Conservation (phyloP, 2,797 vertebrate species). For the Spinus pinus region DNA sequence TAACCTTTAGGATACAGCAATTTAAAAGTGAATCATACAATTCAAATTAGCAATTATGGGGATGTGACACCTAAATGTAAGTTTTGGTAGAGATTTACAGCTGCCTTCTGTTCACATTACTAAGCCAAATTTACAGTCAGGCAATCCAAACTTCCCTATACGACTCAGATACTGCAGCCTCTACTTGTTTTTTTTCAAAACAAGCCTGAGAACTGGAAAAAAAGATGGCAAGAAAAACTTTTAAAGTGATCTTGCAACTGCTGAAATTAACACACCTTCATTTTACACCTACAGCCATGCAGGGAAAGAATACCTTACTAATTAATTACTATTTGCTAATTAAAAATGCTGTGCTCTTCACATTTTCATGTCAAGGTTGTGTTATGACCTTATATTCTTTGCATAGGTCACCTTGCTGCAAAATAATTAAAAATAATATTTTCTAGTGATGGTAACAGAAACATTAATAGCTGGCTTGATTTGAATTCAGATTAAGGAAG, state of each 20-base stretch:
- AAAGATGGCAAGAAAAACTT: background rate
- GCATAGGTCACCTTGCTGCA: background rate
- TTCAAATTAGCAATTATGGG: background rate
- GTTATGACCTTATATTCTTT: background rate
- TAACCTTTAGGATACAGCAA: background rate
- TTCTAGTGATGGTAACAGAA: background rate
- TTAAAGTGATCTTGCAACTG: background rate
- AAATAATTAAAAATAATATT: background rate
- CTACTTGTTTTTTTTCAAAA: background rate
- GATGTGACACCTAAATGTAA: background rate
- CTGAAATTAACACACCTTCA: background rate
- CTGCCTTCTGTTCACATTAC: background rate
- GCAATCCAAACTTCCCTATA: background rate
- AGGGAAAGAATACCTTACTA: background rate
- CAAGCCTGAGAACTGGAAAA: background rate
- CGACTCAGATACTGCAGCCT: background rate
- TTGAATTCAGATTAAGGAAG: constrained; percentile 6
- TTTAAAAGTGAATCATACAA: background rate
- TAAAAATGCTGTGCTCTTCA: background rate
- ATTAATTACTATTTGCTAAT: background rate
- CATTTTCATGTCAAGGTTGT: background rate
- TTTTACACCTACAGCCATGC: background rate
- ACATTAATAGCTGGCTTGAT: background rate
- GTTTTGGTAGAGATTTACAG: background rate
- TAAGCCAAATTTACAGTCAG: background rate